These are phyloP conservation scores for Crematogaster levior DNA, from an alignment of 2,888 invertebrate genomes.

Conservation along the genomic window DNA sequence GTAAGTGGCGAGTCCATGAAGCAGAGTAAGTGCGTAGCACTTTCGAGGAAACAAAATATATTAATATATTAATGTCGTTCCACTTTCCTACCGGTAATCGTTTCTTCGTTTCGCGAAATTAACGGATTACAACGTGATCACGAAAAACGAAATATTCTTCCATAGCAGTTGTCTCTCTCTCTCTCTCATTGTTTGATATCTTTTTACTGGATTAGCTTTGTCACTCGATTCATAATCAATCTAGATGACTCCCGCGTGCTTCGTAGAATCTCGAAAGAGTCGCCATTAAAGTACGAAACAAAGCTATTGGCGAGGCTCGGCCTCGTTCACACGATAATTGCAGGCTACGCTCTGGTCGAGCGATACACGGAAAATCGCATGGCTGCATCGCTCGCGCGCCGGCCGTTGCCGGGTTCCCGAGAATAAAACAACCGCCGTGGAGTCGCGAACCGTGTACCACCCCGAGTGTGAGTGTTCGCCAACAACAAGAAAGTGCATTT, in stretches of 20 bases:
- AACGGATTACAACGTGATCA: neutral
- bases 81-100: slow-evolving; percentile 11
- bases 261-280: slow-evolving; percentile 33
- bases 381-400: slow-evolving; percentile 38
- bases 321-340: slow-evolving; percentile 73
- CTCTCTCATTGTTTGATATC: neutral
- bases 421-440: slow-evolving; percentile 51
- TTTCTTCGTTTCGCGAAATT: neutral
- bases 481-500: slow-evolving; percentile 30
- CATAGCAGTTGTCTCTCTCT: neutral
- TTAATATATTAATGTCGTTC: slow-evolving; percentile 32
- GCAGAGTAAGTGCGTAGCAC: neutral
- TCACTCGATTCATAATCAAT: neutral
- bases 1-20: neutral
- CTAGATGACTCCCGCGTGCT: slow-evolving; percentile 1
- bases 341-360: slow-evolving; percentile 51
- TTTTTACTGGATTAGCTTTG: neutral
- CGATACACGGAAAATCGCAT: slow-evolving; percentile 65
- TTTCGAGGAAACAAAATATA: slow-evolving; percentile 15
- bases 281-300: slow-evolving; percentile 40
- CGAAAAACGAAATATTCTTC: neutral
- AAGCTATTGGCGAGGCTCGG: slow-evolving; percentile 62
- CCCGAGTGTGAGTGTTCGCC: slow-evolving; percentile 13
- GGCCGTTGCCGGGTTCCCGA: slow-evolving; percentile 35
- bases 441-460: slow-evolving; percentile 17